Evolutionary conservation across 2,113 vertebrate genomes (phyloP).

Genomic region (Fulica atra): DNA sequence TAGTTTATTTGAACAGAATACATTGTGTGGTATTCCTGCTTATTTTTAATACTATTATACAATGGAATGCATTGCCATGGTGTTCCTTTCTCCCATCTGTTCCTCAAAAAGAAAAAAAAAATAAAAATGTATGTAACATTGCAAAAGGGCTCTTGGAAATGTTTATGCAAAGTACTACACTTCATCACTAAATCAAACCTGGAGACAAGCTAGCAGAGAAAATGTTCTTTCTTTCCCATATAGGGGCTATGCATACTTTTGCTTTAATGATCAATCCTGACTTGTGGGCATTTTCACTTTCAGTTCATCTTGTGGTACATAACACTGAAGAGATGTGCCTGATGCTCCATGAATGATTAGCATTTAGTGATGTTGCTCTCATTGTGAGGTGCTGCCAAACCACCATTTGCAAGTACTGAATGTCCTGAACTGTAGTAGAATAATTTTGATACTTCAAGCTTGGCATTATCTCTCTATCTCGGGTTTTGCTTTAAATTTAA

Average conservation of each 20-base stretch:
- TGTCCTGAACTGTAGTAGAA: slow-evolving; percentile 1
- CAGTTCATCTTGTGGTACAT: not conserved
- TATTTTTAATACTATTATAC: not conserved
- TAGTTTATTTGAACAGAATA: not conserved
- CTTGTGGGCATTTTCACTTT: not conserved
- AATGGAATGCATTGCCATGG: not conserved
- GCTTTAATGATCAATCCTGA: not conserved
- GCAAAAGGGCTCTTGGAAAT: slow-evolving; percentile 26
- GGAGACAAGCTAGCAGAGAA: not conserved
- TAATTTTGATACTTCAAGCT: slow-evolving; percentile 18
- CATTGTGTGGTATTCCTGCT: not conserved
- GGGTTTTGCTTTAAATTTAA: slow-evolving; percentile 41
- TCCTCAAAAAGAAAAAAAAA: not conserved
- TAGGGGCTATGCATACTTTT: not conserved
- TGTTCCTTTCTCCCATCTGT: slow-evolving; percentile 22
- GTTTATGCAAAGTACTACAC: slow-evolving; percentile 19
- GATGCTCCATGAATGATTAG: slow-evolving; percentile 2
- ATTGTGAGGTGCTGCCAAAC: not conserved
- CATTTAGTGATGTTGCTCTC: slow-evolving; percentile 12
- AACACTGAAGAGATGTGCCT: not conserved
- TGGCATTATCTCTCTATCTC: not conserved
- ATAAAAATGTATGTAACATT: not conserved
- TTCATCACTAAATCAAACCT: slow-evolving; percentile 13
- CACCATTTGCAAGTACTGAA: not conserved
- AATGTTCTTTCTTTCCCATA: not conserved